Conservation (phyloP, 2,888 invertebrate genomes). For the Cerastis leucographa region DNA sequence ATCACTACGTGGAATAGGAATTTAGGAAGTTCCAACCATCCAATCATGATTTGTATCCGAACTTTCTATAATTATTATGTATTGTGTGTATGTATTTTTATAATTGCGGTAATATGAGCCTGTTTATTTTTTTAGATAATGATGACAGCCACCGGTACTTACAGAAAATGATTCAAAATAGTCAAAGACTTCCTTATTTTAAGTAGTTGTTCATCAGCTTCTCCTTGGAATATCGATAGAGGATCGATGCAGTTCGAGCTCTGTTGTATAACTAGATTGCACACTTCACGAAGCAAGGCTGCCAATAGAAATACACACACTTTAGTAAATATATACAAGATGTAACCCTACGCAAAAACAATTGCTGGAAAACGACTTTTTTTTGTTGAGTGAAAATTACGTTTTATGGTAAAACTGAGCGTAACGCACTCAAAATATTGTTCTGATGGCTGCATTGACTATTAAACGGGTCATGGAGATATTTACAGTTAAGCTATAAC, state of each 20-base stretch:
- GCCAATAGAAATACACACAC: constrained; percentile 79
- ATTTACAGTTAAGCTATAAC: too few relatives aligned
- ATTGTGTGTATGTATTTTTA: too few relatives aligned
- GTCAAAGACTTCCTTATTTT: constrained; percentile 90
- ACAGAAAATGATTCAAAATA: constrained; percentile 91
- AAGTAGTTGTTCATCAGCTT: constrained; percentile 93
- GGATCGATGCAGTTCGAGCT: constrained; percentile 94
- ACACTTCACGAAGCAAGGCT: constrained; percentile 94
- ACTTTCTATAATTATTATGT: too few relatives aligned
- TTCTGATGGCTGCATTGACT: too few relatives aligned
- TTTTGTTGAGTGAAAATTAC: too few relatives aligned
- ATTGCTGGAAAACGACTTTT: too few relatives aligned
- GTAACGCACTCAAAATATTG: too few relatives aligned
- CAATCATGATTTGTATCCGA: background rate
- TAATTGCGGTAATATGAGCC: too few relatives aligned
- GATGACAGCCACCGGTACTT: constrained; percentile 69
- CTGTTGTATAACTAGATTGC: constrained; percentile 95
- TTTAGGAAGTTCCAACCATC: background rate
- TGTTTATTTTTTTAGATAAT: background rate
- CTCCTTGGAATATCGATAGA: constrained; percentile 95
- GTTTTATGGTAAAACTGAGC: too few relatives aligned
- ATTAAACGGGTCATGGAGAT: too few relatives aligned
- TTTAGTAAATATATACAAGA: background rate
- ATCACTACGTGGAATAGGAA: background rate
- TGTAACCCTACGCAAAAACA: too few relatives aligned